Base-by-base conservation (phyloP, 1,140 invertebrate species). In the Drosophila nikananu region DNA sequence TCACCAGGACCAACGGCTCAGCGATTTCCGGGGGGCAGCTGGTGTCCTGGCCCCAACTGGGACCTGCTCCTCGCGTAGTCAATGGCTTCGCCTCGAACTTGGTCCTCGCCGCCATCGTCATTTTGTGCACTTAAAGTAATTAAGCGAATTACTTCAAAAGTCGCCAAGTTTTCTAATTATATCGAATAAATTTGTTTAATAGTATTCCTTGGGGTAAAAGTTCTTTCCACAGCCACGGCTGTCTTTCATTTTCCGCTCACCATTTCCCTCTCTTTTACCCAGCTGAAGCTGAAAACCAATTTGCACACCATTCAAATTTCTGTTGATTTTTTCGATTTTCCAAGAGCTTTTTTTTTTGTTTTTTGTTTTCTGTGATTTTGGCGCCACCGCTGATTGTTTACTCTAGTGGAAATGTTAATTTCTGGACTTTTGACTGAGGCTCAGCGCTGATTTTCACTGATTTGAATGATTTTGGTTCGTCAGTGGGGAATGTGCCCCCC, bases 81-180 rank as follows among this genome's bases (percentile, higher is more conserved):
- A 72, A 63, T 71, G 55, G 55, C 66, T 74, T 35, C 74, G 72
- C 46, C 67, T 63, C 80, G 13, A 73, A 68, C 52, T 81, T 77
- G 80, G 61, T 71, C 65, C 74, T 61, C 62, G 49, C 13, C 41
- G 27, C 51, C 27, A 52, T 52, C 73, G 44, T 65, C 70, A 61
- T 65, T 83, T 82, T 79, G 71, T 68, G 87, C 83, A 91, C 83
- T 91, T 87, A 63, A 84, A 91, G 87, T 91, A 91, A 91, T 91
- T 91, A 91, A 84, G 83, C 77, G 83, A 81, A 87, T 91, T 87
- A 91, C 81, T 91, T 91, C 78, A 91, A 80, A 91, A 91, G 87
- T 91, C 87, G 83, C 87, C 87, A 91, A 91, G 87, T 91, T 91
- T 89, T 83, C 87, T 91, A 87, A 91, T 91, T 91, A 91, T 91